These are phyloP conservation scores for Lordiphosa clarofinis DNA, from an alignment of 1,140 invertebrate species.

Conservation along the genomic window DNA sequence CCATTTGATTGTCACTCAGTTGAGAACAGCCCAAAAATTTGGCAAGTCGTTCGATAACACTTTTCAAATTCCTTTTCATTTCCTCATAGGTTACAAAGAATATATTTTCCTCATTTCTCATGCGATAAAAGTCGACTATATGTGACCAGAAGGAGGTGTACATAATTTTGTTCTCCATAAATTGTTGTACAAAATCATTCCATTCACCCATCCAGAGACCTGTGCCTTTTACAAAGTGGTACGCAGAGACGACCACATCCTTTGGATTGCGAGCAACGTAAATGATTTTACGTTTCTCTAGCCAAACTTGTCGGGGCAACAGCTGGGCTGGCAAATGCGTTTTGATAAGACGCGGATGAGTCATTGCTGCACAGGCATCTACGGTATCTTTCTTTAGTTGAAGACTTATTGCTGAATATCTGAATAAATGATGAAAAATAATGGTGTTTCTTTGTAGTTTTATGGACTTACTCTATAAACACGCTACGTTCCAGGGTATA, in stretches of 20 bases:
- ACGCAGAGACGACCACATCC: conserved; percentile 31
- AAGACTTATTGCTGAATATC: not conserved
- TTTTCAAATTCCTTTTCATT: conserved; percentile 16
- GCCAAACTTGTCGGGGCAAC: conserved; percentile 18
- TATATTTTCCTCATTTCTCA: conserved; percentile 19
- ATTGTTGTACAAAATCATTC: conserved; percentile 9
- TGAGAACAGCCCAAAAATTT: conserved; percentile 11
- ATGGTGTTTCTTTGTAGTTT: no score
- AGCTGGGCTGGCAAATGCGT: conserved; percentile 25
- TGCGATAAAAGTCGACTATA: conserved; percentile 27
- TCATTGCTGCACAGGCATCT: not conserved
- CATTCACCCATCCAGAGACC: not conserved
- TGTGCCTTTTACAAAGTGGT: conserved; percentile 1
- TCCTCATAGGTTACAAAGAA: conserved; percentile 33
- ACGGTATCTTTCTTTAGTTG: not conserved
- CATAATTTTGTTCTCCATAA: not conserved
- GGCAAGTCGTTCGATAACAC: not conserved
- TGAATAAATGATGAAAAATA: not conserved
- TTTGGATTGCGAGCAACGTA: conserved; percentile 36
- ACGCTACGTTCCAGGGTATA: conserved; percentile 82
- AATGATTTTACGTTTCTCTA: conserved; percentile 18
- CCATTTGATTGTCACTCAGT: conserved; percentile 12
- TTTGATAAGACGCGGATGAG: conserved; percentile 23
- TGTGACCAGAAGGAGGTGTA: conserved; percentile 28
- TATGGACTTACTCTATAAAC: conserved; percentile 75